Base-by-base conservation (phyloP, 2,888 invertebrate species). In the Keiferia lycopersicella region DNA sequence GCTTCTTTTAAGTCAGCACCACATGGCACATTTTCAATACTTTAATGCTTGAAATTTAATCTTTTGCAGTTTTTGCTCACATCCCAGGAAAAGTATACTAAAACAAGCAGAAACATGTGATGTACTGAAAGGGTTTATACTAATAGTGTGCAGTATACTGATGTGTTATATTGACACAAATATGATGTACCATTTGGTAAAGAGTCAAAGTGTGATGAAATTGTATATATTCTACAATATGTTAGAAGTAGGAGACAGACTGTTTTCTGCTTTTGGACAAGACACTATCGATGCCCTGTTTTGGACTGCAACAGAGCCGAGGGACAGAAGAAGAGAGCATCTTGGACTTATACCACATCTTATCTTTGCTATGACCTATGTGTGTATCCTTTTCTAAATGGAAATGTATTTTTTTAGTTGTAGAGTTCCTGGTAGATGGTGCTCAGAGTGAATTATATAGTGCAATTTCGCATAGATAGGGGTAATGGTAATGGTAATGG, bases 191-290 rank as follows among this genome's bases (percentile, higher is more conserved):
- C 99, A 99, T 86, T 93, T 99, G 75, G 96, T 98, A 57, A 98
- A 98, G 83, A 98, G 98, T 77, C 99, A 99, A 82, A 98, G 99
- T 71, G 98, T 99, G 68, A 99, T 99, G 87, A 99, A 99, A 82
- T 92, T 99, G 71, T 99, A 99, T 82, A 98, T 99, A 82, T 99
- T 99, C 91, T 99, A 98, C 87, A 99, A 99, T 84, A 99, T 99
- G 98, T 91, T 99, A 66, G 99, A 99, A 92, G 98, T 98, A 61
- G 98, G 98, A 14, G 99, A 99, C 88, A 93, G 98, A 69, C 89
- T 99, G 70, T 96, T 99, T 80, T 98, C 98, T 65, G 98, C 98
- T 39, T 98, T 98, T 89, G 99, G 99, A 0, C 98, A 99, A 90
- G 99, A 99, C 81, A 98, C 98, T 10, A 96, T 99, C 68, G 99